Percentiles rank a stretch among this genome's conserved stretches.
These are phyloP conservation scores for Graptemys geographica DNA, from an alignment of 2,797 vertebrate genomes.

Conservation along the genomic window DNA sequence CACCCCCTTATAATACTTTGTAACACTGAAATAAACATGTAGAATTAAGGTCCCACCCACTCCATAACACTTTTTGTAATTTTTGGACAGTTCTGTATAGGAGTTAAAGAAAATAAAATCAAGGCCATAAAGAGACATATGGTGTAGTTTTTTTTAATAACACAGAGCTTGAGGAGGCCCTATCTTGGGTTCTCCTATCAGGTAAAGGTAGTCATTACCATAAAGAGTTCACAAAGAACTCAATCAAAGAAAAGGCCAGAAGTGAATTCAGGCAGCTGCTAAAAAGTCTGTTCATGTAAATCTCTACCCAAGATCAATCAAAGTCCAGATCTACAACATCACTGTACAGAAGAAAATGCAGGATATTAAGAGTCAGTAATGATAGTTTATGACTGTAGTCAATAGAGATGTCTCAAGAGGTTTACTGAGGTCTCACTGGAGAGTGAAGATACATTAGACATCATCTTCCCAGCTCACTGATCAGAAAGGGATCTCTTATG, in stretches of 20 bases:
- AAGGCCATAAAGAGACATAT: background rate
- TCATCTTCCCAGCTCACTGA: background rate
- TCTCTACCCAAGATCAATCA: background rate
- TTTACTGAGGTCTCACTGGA: background rate
- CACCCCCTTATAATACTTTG: background rate
- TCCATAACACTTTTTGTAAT: background rate
- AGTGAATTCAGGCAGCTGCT: background rate
- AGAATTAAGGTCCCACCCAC: background rate
- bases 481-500: background rate
- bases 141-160: background rate
- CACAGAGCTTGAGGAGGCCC: background rate
- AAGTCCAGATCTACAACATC: background rate
- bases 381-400: background rate
- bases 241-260: background rate
- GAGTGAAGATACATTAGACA: background rate
- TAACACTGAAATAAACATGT: background rate
- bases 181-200: background rate
- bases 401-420: background rate
- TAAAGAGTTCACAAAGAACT: background rate
- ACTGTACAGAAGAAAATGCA: background rate
- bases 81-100: background rate
- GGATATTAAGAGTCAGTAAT: background rate
- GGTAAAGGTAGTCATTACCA: background rate
- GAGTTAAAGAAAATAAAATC: constrained; percentile 12
- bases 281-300: background rate